phyloP scores from a whole-genome alignment of 2,113 vertebrate species.

The Cryptomyrus ogoouensis region DNA sequence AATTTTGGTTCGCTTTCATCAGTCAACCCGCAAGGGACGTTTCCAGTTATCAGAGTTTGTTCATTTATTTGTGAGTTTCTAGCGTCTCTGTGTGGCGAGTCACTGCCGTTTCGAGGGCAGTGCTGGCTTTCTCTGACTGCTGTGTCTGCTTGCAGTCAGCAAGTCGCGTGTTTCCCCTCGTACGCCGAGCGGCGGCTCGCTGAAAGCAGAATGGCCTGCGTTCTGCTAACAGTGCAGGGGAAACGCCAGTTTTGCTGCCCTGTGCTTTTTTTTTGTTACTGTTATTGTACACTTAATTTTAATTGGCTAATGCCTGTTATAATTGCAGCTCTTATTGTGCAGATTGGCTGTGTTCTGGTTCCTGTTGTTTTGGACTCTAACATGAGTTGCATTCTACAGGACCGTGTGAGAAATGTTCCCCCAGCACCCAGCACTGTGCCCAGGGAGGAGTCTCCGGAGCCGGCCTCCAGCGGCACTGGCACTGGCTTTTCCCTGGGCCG shows the following conservation, averaged over 20 bases:
- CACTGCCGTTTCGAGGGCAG: background rate
- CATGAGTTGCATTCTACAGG: conserved; percentile 50
- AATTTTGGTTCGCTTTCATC: background rate
- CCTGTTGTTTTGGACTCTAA: background rate
- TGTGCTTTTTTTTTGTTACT: background rate
- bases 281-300: background rate
- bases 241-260: background rate
- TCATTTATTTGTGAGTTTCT: background rate
- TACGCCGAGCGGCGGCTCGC: background rate
- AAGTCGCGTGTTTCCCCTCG: background rate
- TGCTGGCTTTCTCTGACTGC: background rate
- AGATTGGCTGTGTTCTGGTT: background rate
- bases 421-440: conserved; percentile 44
- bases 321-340: background rate
- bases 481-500: conserved; percentile 39
- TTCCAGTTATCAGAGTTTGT: background rate
- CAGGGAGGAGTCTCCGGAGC: conserved; percentile 43
- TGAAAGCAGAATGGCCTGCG: background rate
- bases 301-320: background rate
- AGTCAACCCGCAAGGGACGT: background rate
- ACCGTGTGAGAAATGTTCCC: conserved; percentile 57
- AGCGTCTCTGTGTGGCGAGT: background rate
- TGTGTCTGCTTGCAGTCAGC: background rate
- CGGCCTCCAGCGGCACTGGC: conserved; percentile 36
- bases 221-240: background rate